Conservation (phyloP, 2,888 invertebrate genomes). For the Epirrhoe tristata region DNA sequence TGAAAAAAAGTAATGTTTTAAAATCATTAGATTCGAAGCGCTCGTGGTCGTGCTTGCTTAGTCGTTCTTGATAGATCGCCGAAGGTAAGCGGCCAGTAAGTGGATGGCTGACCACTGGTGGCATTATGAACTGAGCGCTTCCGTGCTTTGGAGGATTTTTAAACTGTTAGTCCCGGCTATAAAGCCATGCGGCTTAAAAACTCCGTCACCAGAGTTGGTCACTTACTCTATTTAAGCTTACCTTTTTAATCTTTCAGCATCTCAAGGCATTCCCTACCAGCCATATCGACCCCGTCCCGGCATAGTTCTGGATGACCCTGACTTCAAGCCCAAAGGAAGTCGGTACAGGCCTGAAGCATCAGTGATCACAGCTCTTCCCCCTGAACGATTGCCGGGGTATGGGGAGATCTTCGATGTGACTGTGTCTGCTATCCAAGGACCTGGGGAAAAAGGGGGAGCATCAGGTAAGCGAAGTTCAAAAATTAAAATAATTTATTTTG, state of each 20-base stretch:
- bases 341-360: constrained; percentile 68
- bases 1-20: too few species aligned
- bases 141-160: too few species aligned
- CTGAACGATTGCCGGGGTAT: constrained; percentile 76
- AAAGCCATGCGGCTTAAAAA: too few species aligned
- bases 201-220: too few species aligned
- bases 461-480: constrained; percentile 59
- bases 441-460: constrained; percentile 84
- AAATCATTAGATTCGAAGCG: too few species aligned
- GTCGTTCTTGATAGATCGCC: too few species aligned
- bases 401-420: constrained; percentile 96
- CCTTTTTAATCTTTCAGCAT: constrained; percentile 55
- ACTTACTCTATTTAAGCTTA: neutral
- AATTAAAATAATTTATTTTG: too few species aligned
- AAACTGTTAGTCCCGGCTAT: too few species aligned
- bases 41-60: too few species aligned
- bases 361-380: constrained; percentile 76
- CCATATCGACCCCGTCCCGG: constrained; percentile 93
- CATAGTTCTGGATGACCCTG: constrained; percentile 93
- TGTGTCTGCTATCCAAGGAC: constrained; percentile 94
- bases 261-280: constrained; percentile 80
- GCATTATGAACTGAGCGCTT: too few species aligned
- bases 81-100: too few species aligned
- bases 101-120: too few species aligned
- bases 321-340: constrained; percentile 89